phyloP scores from a whole-genome alignment of 2,113 vertebrate genomes.

The Pseudorectes ferrugineus region DNA sequence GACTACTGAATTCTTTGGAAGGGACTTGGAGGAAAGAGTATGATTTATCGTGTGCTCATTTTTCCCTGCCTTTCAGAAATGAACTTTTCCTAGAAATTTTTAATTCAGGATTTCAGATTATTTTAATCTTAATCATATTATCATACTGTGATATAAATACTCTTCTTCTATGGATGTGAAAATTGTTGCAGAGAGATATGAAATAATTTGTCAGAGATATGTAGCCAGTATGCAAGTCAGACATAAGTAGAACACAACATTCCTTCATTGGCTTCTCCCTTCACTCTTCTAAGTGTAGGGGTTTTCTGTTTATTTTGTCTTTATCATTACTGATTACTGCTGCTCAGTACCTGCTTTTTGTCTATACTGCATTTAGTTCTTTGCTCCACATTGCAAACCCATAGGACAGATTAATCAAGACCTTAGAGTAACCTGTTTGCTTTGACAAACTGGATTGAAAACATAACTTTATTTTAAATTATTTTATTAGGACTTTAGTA shows the following conservation, averaged over 20 bases:
- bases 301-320: not conserved
- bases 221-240: not conserved
- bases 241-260: not conserved
- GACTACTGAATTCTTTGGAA: not conserved
- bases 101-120: not conserved
- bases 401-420: not conserved
- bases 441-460: not conserved
- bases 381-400: not conserved
- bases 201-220: not conserved
- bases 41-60: not conserved
- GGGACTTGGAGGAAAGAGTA: not conserved
- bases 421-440: not conserved
- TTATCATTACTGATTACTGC: not conserved
- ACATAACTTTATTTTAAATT: not conserved
- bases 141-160: not conserved
- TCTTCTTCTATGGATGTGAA: not conserved
- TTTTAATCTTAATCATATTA: not conserved
- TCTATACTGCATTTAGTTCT: not conserved
- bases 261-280: not conserved
- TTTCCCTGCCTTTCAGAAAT: not conserved
- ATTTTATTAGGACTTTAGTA: not conserved
- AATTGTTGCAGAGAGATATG: not conserved
- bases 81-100: not conserved
- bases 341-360: not conserved
- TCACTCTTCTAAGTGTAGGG: not conserved